These are phyloP conservation scores for Byasa hedistus DNA, from an alignment of 2,888 invertebrate genomes.

Conservation along the genomic window DNA sequence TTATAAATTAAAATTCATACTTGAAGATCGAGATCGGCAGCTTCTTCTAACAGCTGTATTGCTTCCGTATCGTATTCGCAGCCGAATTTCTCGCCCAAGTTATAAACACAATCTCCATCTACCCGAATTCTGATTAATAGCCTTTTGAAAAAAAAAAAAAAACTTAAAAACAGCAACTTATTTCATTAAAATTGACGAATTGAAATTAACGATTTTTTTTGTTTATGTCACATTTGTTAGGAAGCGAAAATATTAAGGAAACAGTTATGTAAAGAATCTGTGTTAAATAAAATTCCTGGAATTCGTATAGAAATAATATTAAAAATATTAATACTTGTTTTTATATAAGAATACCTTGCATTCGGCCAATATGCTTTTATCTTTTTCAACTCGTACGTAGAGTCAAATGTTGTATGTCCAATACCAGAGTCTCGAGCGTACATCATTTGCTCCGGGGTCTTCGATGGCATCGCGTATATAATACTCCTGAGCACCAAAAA, in stretches of 20 bases:
- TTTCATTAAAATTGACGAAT: too few relatives aligned
- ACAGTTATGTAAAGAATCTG: too few relatives aligned
- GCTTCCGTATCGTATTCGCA: conserved; percentile 50
- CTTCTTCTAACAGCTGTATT: conserved; percentile 44
- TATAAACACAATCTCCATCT: conserved; percentile 41
- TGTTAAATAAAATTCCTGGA: too few relatives aligned
- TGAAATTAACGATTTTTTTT: too few relatives aligned
- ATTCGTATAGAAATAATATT: too few relatives aligned
- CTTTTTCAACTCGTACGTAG: conserved; percentile 42
- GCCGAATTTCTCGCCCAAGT: conserved; percentile 48
- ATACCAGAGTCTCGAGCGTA: conserved; percentile 45
- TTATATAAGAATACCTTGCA: conserved; percentile 37
- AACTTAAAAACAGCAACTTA: too few relatives aligned
- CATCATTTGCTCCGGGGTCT: conserved; percentile 46
- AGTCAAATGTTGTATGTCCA: conserved; percentile 48
- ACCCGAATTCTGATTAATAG: conserved; percentile 43
- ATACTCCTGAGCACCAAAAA: conserved; percentile 40
- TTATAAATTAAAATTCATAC: background rate
- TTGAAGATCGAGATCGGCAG: conserved; percentile 40
- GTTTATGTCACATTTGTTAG: too few relatives aligned
- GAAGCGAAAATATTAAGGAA: too few relatives aligned
- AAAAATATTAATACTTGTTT: conserved; percentile 6
- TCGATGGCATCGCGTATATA: conserved; percentile 45
- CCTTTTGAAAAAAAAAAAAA: conserved; percentile 22
- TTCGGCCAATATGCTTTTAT: conserved; percentile 46